Conservation (phyloP, 1,140 invertebrate species). For the Diorhabda elongata region DNA sequence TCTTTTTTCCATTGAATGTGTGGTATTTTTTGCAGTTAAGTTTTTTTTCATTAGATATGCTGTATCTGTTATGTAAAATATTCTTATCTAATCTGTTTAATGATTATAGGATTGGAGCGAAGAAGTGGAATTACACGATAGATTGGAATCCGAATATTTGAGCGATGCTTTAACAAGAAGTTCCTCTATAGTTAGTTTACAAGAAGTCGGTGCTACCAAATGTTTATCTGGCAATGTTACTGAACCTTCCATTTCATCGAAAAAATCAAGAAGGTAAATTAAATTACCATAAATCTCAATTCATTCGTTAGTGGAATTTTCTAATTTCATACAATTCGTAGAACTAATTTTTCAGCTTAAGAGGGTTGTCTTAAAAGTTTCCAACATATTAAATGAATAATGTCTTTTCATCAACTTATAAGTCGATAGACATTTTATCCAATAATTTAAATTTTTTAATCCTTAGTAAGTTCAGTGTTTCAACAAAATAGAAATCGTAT, state of each 20-base stretch:
- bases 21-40: neutral
- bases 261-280: slow-evolving; percentile 33
- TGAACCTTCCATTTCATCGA: slow-evolving; percentile 21
- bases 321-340: no score
- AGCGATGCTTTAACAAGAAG: slow-evolving; percentile 51
- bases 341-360: no score
- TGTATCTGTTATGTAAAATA: no score
- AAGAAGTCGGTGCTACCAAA: slow-evolving; percentile 47
- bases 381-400: no score
- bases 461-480: no score
- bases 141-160: slow-evolving; percentile 49
- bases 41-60: neutral
- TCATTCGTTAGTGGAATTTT: no score
- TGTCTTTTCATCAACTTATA: no score
- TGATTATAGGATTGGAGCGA: slow-evolving; percentile 53
- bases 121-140: slow-evolving; percentile 53
- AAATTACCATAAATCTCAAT: no score
- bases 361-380: neutral
- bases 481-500: no score
- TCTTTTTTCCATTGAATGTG: neutral
- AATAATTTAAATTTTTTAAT: no score
- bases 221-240: slow-evolving; percentile 27
- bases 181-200: slow-evolving; percentile 54
- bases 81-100: no score
- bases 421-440: no score